These are phyloP conservation scores for Psittacula echo DNA, from an alignment of 2,797 vertebrate species.

Conservation along the genomic window DNA sequence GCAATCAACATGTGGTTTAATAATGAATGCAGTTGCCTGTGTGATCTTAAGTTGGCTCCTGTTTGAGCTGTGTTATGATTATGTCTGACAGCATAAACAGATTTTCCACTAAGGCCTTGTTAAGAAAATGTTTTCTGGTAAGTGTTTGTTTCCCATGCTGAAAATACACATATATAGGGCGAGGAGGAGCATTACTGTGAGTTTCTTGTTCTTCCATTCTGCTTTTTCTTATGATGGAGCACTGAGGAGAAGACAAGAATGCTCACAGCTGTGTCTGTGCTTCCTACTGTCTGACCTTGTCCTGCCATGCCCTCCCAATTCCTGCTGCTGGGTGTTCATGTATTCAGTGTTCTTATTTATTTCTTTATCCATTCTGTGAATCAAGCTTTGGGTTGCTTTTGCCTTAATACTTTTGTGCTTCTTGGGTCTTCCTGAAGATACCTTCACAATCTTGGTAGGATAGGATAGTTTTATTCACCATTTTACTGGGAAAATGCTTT, in stretches of 20 bases:
- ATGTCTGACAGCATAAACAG: conserved; percentile 12
- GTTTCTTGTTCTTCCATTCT: background rate
- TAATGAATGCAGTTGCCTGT: conserved; percentile 42
- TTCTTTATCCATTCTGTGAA: background rate
- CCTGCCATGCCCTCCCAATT: background rate
- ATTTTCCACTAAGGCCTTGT: conserved; percentile 36
- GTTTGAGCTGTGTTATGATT: conserved; percentile 24
- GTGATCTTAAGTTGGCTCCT: conserved; percentile 39
- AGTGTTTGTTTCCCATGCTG: conserved; percentile 30
- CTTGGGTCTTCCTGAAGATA: background rate
- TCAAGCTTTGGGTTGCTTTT: background rate
- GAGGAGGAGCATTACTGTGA: background rate
- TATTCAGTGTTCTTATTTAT: background rate
- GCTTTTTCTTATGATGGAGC: background rate
- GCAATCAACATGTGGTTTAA: conserved; percentile 30
- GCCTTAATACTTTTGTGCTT: accelerated
- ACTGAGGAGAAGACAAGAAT: background rate
- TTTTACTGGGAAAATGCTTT: background rate
- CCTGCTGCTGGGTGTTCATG: background rate
- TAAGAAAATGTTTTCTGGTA: background rate
- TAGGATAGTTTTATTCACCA: background rate
- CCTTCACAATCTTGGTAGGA: background rate
- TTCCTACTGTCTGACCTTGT: background rate
- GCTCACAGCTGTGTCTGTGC: background rate
- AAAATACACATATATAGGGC: background rate